Evolutionary conservation across 1,140 invertebrate genomes (phyloP), one percentile per base, ranked within the genome.

Genomic region (Sycophaga agraensis): DNA sequence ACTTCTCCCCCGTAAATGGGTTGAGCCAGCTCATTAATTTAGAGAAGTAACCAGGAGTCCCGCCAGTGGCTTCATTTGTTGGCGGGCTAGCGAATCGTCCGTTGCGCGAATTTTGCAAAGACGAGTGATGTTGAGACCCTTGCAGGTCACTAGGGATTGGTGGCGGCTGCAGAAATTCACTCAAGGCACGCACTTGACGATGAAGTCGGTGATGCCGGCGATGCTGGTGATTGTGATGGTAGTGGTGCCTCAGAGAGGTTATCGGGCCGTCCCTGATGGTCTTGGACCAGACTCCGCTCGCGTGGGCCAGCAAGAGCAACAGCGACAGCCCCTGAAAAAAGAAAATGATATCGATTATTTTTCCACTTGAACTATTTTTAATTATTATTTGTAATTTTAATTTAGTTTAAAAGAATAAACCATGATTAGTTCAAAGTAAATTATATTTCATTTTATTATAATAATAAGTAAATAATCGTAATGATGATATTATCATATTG

Each of bases 81-180:
- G 43, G 56, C 1, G 21, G 45, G 26, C 50, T 42, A 0, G 35
- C 19, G 24, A 43, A 55, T 49, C 57, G 31, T 1, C 51, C 46
- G 50, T 49, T 45, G 0, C 61, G 24, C 0, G n/a, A n/a, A n/a
- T n/a, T n/a, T n/a, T n/a, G n/a, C n/a, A n/a, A n/a, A n/a, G n/a
- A n/a, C n/a, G n/a, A n/a, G n/a, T n/a, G n/a, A n/a, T n/a, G n/a
- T n/a, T 31, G 19, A 39, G 57, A 43, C 42, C 57, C 46, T 59
- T 66, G 42, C 5, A 53, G 17, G 66, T 17, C 61, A 1, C 61
- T 65, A n/a, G 69, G 69, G 9, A 24, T 34, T 0, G 72, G 69
- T 1, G 76, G 76, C 59, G 78, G 78, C 14, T 73, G 67, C n/a
- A 80, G 50, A 17, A 71, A 80, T 50, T 80, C 77, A 45, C 71